Base-by-base conservation (phyloP, 2,797 vertebrate genomes). In the Dryobates pubescens region DNA sequence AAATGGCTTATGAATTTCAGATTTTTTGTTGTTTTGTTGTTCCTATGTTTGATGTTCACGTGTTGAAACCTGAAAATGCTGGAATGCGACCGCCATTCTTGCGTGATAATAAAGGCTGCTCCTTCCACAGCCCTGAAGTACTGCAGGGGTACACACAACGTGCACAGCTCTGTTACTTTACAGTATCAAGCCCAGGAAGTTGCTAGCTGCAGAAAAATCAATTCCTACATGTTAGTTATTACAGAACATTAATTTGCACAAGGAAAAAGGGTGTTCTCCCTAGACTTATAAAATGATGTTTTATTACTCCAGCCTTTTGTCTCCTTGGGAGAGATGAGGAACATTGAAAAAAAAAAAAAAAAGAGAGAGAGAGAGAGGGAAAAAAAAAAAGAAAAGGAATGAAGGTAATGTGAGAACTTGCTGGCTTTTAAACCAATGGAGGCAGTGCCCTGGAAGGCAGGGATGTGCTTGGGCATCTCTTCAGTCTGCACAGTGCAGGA, bases 141-240 rank as follows among this genome's bases (percentile, higher is more conserved):
- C 58, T 71, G 61, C 61, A 86, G 20, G 38, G 43, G 70, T 81
- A 86, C 32, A 84, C 12, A 73, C n/a, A 86, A 87, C 56, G 56
- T 22, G 16, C 32, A 75, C 16, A 68, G 68, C 36, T 70, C 82
- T 79, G 29, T 47, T 81, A 80, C 54, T 88, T 73, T 61, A 82
- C 51, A 32, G 20, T 73, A 81, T 69, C 53, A 89, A 88, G 64
- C 36, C 26, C 58, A 76, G 34, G 38, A 92, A 75, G 71, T 89
- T 85, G 62, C 43, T 92, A 94, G 64, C 43, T 87, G 73, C 17
- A 94, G 82, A 89, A 95, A 95, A 92, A 95, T 92, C 63, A 86
- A 73, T 95, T 91, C 34, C 65, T 71, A 84, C 57, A 49, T 0
- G 10, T 68, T 72, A 94, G 71, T 85, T 88, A 90, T 74, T 90